A percentile compares a stretch with the other conserved stretches of the same genome.
Evolutionary conservation across 1,140 invertebrate species (phyloP).

Genomic region (Gonioctena quinquepunctata): DNA sequence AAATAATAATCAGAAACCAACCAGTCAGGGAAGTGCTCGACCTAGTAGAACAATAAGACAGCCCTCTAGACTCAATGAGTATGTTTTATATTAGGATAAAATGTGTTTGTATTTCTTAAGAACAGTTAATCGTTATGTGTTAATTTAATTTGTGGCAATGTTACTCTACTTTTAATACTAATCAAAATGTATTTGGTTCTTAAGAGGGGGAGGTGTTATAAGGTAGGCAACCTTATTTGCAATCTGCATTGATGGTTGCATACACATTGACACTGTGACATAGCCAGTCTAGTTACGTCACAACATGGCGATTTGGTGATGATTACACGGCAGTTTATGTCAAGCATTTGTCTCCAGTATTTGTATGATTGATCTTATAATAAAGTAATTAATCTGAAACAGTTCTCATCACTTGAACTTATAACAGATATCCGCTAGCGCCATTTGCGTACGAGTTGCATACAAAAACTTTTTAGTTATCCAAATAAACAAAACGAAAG

Average conservation of each 20-base stretch:
- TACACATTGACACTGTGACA: not conserved
- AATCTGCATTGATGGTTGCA: not conserved
- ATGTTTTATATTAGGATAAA: not conserved
- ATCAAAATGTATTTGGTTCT: not conserved
- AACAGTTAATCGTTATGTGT: not conserved
- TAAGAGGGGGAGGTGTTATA: not conserved
- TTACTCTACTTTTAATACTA: not conserved
- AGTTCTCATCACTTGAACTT: too few relatives aligned
- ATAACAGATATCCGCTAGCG: too few relatives aligned
- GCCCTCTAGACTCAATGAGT: not conserved
- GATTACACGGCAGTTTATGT: too few relatives aligned
- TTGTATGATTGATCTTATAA: too few relatives aligned
- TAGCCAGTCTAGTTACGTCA: too few relatives aligned
- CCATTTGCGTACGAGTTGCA: too few relatives aligned
- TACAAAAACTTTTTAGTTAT: too few relatives aligned
- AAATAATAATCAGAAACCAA: not conserved
- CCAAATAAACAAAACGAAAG: too few relatives aligned
- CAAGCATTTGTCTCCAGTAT: too few relatives aligned
- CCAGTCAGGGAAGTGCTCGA: not conserved
- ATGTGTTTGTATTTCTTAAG: not conserved
- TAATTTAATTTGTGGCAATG: not conserved
- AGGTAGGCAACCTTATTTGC: not conserved
- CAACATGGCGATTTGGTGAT: too few relatives aligned
- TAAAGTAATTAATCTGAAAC: too few relatives aligned
- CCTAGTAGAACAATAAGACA: not conserved